phyloP scores from a whole-genome alignment of 2,797 vertebrate genomes.

The Spinus olivaceus region DNA sequence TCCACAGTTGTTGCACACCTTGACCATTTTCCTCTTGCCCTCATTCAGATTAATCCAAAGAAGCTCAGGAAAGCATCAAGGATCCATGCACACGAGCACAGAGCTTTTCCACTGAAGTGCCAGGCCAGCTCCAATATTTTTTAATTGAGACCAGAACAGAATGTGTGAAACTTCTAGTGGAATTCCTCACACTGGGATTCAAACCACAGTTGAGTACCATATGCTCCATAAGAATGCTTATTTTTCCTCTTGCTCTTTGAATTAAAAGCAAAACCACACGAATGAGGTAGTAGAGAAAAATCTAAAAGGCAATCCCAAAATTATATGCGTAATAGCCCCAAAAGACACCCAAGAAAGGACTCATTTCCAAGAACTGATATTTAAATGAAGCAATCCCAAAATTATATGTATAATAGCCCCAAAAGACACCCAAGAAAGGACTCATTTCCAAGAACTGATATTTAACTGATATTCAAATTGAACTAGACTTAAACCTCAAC shows the following conservation, averaged over 20 bases:
- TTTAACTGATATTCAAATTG: constrained; percentile 60
- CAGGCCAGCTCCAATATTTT: neutral
- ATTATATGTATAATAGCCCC: neutral
- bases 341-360: constrained; percentile 31
- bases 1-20: neutral
- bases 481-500: constrained; percentile 61
- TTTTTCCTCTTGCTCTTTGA: neutral
- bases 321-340: neutral
- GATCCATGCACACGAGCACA: neutral
- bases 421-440: constrained; percentile 34
- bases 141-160: neutral
- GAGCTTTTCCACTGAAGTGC: neutral
- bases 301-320: constrained; percentile 6
- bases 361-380: constrained; percentile 54
- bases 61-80: neutral
- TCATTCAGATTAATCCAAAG: neutral
- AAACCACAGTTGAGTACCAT: neutral
- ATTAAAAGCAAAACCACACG: constrained; percentile 13
- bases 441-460: constrained; percentile 38
- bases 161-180: neutral
- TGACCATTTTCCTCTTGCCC: neutral
- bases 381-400: neutral
- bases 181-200: neutral
- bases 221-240: neutral
- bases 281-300: constrained; percentile 38